Evolutionary conservation across 2,113 vertebrate genomes (phyloP), one percentile per base, ranked within the genome.

Genomic region (Channa maculata): DNA sequence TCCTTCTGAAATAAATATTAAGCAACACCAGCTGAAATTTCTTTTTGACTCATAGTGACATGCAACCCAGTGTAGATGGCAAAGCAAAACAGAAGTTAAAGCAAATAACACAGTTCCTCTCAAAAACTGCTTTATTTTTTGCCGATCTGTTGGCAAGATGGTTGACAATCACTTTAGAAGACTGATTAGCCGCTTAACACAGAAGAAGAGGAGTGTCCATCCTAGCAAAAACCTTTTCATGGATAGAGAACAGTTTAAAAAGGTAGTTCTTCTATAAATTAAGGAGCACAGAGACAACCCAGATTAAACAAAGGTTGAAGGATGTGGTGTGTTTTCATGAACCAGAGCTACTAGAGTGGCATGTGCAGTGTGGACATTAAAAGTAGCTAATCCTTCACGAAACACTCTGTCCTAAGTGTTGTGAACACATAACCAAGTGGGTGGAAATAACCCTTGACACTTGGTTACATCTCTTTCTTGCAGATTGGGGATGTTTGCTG

Each of bases 361-460:
- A 39, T 58, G 54, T 62, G 61, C 37, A 4, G 1, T 63, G 75
- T 75, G 85, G 65, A 90, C 65, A 83, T 78, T 85, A 62, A 74
- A 80, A 66, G 50, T 0, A 66, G 64, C 71, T 84, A 75, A 65
- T 71, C 67, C 62, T 57, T 66, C 65, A 45, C 50, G 39, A 49
- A 84, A 68, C 53, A 77, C 89, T 84, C 72, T 46, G 43, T 0
- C 48, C 53, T 60, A 76, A 90, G 86, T 89, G 83, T 85, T 85
- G 65, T 81, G 71, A 80, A 84, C 83, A 86, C 80, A 71, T 65
- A 86, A 69, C 55, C 66, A 83, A 83, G 77, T 70, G 68, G 55
- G 53, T 76, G 54, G 44, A 88, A 82, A 84, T 82, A 82, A 80
- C 69, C 77, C 11, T 39, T 14, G 15, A 67, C 78, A 52, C 51